phyloP scores from a whole-genome alignment of 2,797 vertebrate genomes.

The Phalanger gymnotis region DNA sequence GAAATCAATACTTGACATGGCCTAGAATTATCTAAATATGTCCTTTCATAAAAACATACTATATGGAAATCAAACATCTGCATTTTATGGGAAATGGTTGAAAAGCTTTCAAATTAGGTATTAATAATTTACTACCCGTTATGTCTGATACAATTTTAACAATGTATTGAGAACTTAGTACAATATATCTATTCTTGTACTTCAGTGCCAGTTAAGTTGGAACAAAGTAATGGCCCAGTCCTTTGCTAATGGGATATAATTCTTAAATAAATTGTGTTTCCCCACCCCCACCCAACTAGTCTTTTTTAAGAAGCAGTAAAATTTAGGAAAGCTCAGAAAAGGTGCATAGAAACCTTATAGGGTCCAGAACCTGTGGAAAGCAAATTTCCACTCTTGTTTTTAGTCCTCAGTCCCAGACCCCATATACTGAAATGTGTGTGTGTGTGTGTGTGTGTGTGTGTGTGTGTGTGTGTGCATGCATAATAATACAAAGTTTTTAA shows the following conservation, averaged over 20 bases:
- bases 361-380: not conserved
- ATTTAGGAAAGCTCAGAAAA: not conserved
- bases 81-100: not conserved
- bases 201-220: not conserved
- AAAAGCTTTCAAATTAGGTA: not conserved
- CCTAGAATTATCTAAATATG: not conserved
- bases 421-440: no score
- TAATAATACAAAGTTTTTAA: not conserved
- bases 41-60: not conserved
- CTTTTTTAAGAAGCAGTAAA: conserved; percentile 2
- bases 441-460: no score
- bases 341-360: not conserved
- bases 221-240: not conserved
- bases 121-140: not conserved
- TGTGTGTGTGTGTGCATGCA: no score
- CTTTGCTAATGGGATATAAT: not conserved
- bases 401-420: not conserved
- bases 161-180: not conserved
- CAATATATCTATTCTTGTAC: not conserved
- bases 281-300: not conserved
- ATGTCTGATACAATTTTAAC: not conserved
- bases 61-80: not conserved
- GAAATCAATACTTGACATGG: not conserved
- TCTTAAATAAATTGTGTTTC: not conserved
- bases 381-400: not conserved